phyloP scores from a whole-genome alignment of 1,140 invertebrate species.

The Dendrolimus punctatus region DNA sequence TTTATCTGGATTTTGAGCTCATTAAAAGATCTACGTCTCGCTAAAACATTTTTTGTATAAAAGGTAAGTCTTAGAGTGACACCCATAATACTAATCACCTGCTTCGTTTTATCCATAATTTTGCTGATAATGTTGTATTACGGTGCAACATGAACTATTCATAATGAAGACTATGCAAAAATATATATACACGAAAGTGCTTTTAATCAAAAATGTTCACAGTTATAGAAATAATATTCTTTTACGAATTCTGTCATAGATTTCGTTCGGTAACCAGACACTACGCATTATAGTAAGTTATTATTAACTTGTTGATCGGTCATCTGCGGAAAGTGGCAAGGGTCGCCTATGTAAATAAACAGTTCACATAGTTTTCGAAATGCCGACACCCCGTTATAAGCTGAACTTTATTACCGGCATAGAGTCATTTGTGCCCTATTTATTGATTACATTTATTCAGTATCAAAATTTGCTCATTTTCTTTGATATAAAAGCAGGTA shows the following conservation, averaged over 20 bases:
- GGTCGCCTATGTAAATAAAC: background rate
- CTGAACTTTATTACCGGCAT: no score
- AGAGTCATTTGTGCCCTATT: no score
- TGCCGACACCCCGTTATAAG: background rate
- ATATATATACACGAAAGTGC: conserved; percentile 35
- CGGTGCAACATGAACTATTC: conserved; percentile 14
- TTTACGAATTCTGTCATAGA: conserved; percentile 19
- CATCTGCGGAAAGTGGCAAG: conserved; percentile 7
- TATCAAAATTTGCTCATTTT: no score
- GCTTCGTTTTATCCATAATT: no score
- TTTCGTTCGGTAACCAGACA: conserved; percentile 42
- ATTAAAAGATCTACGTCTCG: no score
- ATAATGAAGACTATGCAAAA: no score
- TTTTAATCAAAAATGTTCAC: conserved; percentile 22
- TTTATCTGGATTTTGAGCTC: conserved; percentile 11
- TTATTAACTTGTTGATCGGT: conserved; percentile 47
- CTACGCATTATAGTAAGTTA: conserved; percentile 50
- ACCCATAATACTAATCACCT: no score
- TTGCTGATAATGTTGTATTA: conserved; percentile 2
- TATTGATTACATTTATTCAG: no score
- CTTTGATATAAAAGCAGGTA: no score
- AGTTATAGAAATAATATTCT: conserved; percentile 13
- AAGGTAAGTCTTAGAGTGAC: background rate
- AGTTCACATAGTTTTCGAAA: background rate
- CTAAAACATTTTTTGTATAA: conserved; percentile 10